Percentiles rank a stretch among this genome's conserved stretches.
These are phyloP conservation scores for Fissipunctia ypsillon DNA, from an alignment of 2,888 invertebrate species.

Conservation along the genomic window DNA sequence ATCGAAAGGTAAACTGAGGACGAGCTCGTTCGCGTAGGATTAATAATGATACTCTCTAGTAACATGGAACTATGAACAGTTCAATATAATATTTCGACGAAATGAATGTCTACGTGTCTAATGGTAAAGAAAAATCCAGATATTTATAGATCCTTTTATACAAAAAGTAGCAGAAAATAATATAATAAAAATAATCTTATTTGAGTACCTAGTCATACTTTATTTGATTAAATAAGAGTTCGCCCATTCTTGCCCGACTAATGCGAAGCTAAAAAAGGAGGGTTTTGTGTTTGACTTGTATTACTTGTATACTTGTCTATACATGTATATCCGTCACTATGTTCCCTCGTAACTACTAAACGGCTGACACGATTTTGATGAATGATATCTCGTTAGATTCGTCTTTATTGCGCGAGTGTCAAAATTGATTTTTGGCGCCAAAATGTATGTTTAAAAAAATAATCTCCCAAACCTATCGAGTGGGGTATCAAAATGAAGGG, in stretches of 20 bases:
- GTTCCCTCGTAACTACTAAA: too few relatives aligned
- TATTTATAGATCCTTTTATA: not conserved
- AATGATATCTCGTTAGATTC: too few relatives aligned
- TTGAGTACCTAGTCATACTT: not conserved
- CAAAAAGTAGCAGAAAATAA: not conserved
- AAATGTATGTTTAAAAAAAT: too few relatives aligned
- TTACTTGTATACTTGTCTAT: too few relatives aligned
- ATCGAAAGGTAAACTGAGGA: slow-evolving; percentile 19
- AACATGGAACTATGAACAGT: not conserved
- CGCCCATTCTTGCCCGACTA: not conserved
- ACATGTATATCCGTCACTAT: too few relatives aligned
- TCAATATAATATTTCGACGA: not conserved
- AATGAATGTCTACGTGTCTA: not conserved
- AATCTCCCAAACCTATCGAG: too few relatives aligned
- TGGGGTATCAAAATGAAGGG: too few relatives aligned
- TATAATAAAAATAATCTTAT: not conserved
- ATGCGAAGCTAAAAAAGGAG: too few relatives aligned
- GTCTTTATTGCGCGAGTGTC: too few relatives aligned
- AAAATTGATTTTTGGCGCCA: too few relatives aligned
- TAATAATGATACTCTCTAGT: not conserved
- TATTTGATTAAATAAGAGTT: not conserved
- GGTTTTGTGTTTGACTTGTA: too few relatives aligned
- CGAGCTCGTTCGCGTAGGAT: slow-evolving; percentile 17
- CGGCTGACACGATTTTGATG: too few relatives aligned
- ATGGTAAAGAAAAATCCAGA: not conserved